Conservation (phyloP, 1,140 invertebrate species). For the Penaeus vannamei region DNA sequence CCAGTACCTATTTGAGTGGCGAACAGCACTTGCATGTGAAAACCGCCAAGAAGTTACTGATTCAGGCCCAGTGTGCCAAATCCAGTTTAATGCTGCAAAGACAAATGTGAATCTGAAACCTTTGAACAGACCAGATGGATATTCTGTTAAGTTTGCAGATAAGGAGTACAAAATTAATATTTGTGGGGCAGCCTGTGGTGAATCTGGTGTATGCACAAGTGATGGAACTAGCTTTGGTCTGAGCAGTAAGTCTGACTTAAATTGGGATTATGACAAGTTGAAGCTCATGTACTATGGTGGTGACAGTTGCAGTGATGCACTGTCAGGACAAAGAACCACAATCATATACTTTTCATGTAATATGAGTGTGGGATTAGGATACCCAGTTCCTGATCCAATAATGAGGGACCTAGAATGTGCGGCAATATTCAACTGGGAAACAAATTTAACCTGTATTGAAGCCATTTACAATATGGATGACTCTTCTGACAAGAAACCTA, state of each 20-base stretch:
- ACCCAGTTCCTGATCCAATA: slow-evolving; percentile 57
- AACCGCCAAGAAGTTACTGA: background rate
- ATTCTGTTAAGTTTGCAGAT: slow-evolving; percentile 43
- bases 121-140: slow-evolving; percentile 48
- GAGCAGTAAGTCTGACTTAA: slow-evolving; percentile 45
- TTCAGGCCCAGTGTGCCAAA: slow-evolving; percentile 56
- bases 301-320: slow-evolving; percentile 27
- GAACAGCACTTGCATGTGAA: slow-evolving; percentile 58
- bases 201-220: slow-evolving; percentile 52
- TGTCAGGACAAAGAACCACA: slow-evolving; percentile 53
- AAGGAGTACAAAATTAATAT: slow-evolving; percentile 58
- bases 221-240: slow-evolving; percentile 56
- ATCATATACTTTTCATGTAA: slow-evolving; percentile 62
- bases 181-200: slow-evolving; percentile 57
- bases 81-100: slow-evolving; percentile 54
- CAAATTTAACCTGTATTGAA: slow-evolving; percentile 64
- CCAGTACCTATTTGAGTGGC: slow-evolving; percentile 66
- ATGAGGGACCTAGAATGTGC: slow-evolving; percentile 45
- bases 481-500: background rate
- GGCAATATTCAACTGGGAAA: slow-evolving; percentile 59
- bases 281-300: slow-evolving; percentile 60
- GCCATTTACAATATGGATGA: slow-evolving; percentile 50
- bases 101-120: slow-evolving; percentile 59
- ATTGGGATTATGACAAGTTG: slow-evolving; percentile 53
- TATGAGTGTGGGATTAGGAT: slow-evolving; percentile 59